Conservation (phyloP, 2,888 invertebrate genomes). For the Punctoribates punctum region DNA sequence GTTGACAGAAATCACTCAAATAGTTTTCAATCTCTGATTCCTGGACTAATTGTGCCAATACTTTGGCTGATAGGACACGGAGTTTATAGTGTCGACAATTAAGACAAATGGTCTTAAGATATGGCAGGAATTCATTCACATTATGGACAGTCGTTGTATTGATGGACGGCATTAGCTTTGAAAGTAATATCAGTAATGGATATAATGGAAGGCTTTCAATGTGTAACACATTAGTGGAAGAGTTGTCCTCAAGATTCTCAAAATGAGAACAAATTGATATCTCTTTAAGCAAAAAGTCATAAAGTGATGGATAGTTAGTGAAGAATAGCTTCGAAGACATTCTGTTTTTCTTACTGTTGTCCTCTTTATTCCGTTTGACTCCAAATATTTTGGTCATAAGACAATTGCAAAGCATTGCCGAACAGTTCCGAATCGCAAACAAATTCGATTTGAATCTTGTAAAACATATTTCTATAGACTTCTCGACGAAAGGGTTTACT, state of each 20-base stretch:
- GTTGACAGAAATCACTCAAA: not conserved
- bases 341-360: slow-evolving; percentile 28
- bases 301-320: slow-evolving; percentile 64
- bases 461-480: slow-evolving; percentile 17
- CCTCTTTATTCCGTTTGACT: slow-evolving; percentile 21
- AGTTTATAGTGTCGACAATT: slow-evolving; percentile 41
- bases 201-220: slow-evolving; percentile 30
- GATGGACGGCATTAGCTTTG: slow-evolving; percentile 30
- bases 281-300: slow-evolving; percentile 58
- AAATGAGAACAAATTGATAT: slow-evolving; percentile 2
- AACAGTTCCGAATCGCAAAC: slow-evolving; percentile 71
- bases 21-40: slow-evolving; percentile 5
- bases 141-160: slow-evolving; percentile 25
- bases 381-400: slow-evolving; percentile 83
- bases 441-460: slow-evolving; percentile 52
- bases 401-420: slow-evolving; percentile 76
- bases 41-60: slow-evolving; percentile 22
- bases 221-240: slow-evolving; percentile 1
- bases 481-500: slow-evolving; percentile 67
- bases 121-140: slow-evolving; percentile 34
- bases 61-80: slow-evolving; percentile 32
- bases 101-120: slow-evolving; percentile 8
- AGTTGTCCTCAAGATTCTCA: not conserved
- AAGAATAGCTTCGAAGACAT: slow-evolving; percentile 63
- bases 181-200: slow-evolving; percentile 36